Base-by-base conservation (phyloP, 2,888 invertebrate species). In the Sthenelais limicola region DNA sequence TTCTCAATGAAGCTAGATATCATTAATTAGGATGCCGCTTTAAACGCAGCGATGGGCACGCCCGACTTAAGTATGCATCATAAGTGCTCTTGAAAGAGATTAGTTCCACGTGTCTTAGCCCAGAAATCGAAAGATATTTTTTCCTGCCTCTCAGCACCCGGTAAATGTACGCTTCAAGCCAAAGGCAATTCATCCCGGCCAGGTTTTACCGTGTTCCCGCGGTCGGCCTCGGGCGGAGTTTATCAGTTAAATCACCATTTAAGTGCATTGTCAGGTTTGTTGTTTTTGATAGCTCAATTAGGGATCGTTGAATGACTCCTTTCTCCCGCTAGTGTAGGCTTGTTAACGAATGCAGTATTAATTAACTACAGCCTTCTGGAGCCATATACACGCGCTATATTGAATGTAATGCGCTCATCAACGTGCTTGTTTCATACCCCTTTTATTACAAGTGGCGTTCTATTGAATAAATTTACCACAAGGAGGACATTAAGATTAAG, bases 1-100 rank as follows among this genome's bases (percentile, higher is more conserved):
- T 35, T 21, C 62, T 62, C 62, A 62, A 62, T 62, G 24, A 62
- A 62, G 62, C 62, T 38, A 62, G 62, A 12, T 38, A 35, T 62
- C 62, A 62, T 62, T 62, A 62, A 62, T 62, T 62, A 38, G 62
- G 56, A 24, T 24, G 18, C 24, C 62, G 35, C 35, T 35, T 62
- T 62, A 62, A 62, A 33, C 26, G 62, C 62, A 35, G 7, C 38
- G 56, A 56, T 62, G 28, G 38, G 38, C 35, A 43, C 62, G 24
- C 38, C 52, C 62, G 26, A 62, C 62, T 62, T 62, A 62, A 62
- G 62, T 62, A 62, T 62, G 62, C 62, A 62, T 62, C 62, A 62
- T 38, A 38, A 62, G 62, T 15, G 38, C 38, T 62, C 62, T 35
- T 35, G 38, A 62, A 62, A 38, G 62, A 21, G 62, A 62, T 62